Evolutionary conservation across 2,113 vertebrate genomes (phyloP), one percentile per base, ranked within the genome.

Genomic region (Marmota monax): DNA sequence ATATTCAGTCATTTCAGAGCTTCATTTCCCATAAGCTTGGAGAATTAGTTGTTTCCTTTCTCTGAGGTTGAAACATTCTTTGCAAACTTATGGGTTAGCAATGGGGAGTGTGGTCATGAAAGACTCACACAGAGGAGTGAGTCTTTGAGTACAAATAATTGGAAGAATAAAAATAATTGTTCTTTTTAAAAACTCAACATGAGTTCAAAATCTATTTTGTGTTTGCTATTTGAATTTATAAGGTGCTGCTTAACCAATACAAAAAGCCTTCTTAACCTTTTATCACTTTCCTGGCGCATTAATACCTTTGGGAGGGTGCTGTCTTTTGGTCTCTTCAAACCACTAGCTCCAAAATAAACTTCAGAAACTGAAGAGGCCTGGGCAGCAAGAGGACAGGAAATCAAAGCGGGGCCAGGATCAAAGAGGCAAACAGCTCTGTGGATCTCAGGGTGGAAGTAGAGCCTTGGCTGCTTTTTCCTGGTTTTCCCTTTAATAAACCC

Each of bases 401-500:
- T 97, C 96, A 95, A 97, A 97, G 97, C 2, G 1, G 91, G 70
- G 65, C 32, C 48, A 42, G 93, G 97, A 98, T 98, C 98, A 98
- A 98, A 98, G 96, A 69, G 84, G 84, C 70, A 22, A 61, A 61
- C 87, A 91, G 77, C 72, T 51, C 70, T 4, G 1, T 4, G 25
- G 74, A 56, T 65, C 91, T 95, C 90, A 27, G 78, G 91, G 94
- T 77, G 97, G 92, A 73, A 92, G 94, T 3, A 5, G 85, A 90
- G 74, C 95, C 92, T 95, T 85, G 69, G 87, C 88, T 70, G 89
- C 95, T 79, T 83, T 92, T 96, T 85, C 95, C 97, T 90, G 93
- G 76, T 20, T 84, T 42, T 65, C 80, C 74, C 27, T 87, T 95
- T 85, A 90, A 97, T 93, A 96, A 96, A 96, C 96, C 97, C 76